These are phyloP conservation scores for Drosophila mimetica DNA, from an alignment of 2,888 invertebrate species.

Conservation along the genomic window DNA sequence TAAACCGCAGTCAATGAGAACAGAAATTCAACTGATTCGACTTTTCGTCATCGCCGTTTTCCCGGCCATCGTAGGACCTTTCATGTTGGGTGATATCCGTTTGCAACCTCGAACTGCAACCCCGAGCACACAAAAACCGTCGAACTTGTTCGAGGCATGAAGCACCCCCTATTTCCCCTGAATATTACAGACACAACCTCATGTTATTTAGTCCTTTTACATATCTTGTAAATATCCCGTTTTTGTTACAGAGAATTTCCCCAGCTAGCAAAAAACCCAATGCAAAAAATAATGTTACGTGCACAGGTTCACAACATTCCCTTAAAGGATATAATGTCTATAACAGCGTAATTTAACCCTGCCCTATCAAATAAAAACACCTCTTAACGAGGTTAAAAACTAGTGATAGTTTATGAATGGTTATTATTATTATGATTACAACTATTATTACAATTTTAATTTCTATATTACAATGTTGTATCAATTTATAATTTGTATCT, in stretches of 20 bases:
- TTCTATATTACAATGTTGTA: too few species aligned
- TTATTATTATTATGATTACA: too few species aligned
- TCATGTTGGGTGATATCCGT: constrained; percentile 7
- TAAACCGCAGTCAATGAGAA: constrained; percentile 50
- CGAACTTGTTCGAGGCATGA: not conserved
- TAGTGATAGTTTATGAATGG: too few species aligned
- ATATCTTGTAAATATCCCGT: not conserved
- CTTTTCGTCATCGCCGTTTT: constrained; percentile 1
- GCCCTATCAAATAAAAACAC: too few species aligned
- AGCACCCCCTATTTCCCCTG: not conserved
- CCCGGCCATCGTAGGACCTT: constrained; percentile 4
- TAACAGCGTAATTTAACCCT: too few species aligned
- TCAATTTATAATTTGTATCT: too few species aligned
- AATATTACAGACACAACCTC: not conserved
- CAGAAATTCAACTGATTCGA: constrained; percentile 48
- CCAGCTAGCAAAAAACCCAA: not conserved
- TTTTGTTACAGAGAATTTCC: not conserved
- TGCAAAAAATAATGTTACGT: too few species aligned
- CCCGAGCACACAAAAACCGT: not conserved
- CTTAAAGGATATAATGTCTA: too few species aligned
- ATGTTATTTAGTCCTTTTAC: not conserved
- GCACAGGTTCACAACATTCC: too few species aligned
- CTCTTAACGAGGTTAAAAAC: too few species aligned
- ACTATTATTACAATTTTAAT: too few species aligned
- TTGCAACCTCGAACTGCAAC: constrained; percentile 12